A percentile compares a stretch with the other conserved stretches of the same genome.
Conservation (phyloP, 2,113 vertebrate genomes). For the Oreocharis arfaki region DNA sequence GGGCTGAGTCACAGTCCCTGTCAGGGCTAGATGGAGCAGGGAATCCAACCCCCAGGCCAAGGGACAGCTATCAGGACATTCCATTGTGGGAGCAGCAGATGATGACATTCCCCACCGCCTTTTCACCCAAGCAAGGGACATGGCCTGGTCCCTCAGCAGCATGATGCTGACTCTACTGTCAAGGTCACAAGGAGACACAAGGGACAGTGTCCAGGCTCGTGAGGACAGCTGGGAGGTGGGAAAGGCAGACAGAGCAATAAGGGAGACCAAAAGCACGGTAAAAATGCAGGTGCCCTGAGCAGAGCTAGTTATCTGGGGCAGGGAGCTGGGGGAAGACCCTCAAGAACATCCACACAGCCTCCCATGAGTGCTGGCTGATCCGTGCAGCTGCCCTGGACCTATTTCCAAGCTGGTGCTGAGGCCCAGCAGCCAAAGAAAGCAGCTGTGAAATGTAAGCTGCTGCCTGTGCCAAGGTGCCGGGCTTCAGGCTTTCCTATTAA, state of each 20-base stretch:
- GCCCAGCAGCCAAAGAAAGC: conserved; percentile 54
- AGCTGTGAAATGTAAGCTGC: conserved; percentile 61
- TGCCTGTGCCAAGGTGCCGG: conserved; percentile 42
- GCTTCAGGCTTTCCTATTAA: conserved; percentile 67
- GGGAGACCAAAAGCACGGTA: not conserved
- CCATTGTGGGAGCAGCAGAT: not conserved
- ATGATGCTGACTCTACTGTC: not conserved
- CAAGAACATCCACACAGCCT: not conserved
- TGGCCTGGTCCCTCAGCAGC: not conserved
- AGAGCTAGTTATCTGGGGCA: not conserved
- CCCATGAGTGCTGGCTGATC: accelerated
- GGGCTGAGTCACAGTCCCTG: conserved; percentile 4
- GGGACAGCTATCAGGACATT: not conserved
- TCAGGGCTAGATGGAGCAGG: not conserved
- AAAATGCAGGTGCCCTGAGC: not conserved
- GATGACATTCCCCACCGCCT: not conserved
- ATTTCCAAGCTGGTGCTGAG: conserved; percentile 28
- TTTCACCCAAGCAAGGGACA: not conserved
- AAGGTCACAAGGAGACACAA: not conserved
- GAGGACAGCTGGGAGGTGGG: not conserved
- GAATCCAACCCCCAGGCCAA: not conserved
- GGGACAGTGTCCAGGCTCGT: not conserved
- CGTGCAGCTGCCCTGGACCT: not conserved
- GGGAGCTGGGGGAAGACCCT: not conserved
- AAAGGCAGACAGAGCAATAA: not conserved